Percentiles rank a stretch among this genome's conserved stretches.
Conservation (phyloP, 2,113 vertebrate species). For the Melanostigma gelatinosum region DNA sequence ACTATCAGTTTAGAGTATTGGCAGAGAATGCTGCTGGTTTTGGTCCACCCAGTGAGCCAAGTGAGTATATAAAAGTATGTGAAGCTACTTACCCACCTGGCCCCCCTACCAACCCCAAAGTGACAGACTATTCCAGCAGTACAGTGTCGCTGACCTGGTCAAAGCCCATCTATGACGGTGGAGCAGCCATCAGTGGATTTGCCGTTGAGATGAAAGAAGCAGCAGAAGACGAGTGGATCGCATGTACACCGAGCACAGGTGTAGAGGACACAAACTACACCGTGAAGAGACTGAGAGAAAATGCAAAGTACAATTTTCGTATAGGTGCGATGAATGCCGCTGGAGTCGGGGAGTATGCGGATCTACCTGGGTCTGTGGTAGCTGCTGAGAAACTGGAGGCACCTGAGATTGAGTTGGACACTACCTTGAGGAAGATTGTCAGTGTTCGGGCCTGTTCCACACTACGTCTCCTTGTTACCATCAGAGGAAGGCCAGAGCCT, state of each 20-base stretch:
- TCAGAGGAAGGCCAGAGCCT: constrained; percentile 95
- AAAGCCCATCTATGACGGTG: constrained; percentile 97
- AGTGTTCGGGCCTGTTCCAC: constrained; percentile 90
- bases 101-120: constrained; percentile 94
- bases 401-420: constrained; percentile 96
- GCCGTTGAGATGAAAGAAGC: constrained; percentile 92
- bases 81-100: constrained; percentile 94
- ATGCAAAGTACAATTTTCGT: constrained; percentile 93
- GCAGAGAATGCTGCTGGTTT: constrained; percentile 97
- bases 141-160: constrained; percentile 93
- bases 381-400: constrained; percentile 90
- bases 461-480: constrained; percentile 91
- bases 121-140: constrained; percentile 91
- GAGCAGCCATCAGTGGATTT: constrained; percentile 90
- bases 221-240: constrained; percentile 90
- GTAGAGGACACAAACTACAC: constrained; percentile 90
- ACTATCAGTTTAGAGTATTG: constrained; percentile 95
- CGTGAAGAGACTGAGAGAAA: constrained; percentile 92
- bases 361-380: constrained; percentile 86
- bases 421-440: constrained; percentile 93
- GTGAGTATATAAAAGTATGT: constrained; percentile 92
- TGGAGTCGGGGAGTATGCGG: constrained; percentile 91
- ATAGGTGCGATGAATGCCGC: constrained; percentile 92
- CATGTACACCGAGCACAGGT: constrained; percentile 88
- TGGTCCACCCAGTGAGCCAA: constrained; percentile 91